Evolutionary conservation across 2,888 invertebrate genomes (phyloP).

Genomic region (Brachyptera putata): DNA sequence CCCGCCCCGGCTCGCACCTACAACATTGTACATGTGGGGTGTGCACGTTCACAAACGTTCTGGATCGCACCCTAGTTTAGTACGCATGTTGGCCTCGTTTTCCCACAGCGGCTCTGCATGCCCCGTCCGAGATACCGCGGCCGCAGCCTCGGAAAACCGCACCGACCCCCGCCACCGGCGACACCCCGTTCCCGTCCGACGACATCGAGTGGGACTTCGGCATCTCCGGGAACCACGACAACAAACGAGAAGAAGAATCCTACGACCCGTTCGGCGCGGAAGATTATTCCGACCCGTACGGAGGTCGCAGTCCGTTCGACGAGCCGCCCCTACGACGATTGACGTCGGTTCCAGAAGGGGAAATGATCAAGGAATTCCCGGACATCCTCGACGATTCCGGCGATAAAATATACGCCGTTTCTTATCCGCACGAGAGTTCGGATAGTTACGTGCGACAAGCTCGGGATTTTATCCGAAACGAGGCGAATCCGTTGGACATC

Average conservation of each 20-base stretch:
- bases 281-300: neutral
- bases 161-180: conserved; percentile 1
- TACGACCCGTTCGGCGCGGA: conserved; percentile 35
- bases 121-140: too few species aligned
- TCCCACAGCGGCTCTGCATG: too few species aligned
- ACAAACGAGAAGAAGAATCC: conserved; percentile 38
- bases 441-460: neutral
- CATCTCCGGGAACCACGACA: conserved; percentile 36
- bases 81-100: too few species aligned
- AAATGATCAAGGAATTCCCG: conserved; percentile 20
- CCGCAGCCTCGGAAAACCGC: conserved; percentile 18
- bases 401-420: conserved; percentile 13
- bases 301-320: conserved; percentile 10
- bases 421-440: neutral
- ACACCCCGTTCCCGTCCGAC: conserved; percentile 18
- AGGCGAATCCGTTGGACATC: conserved; percentile 18
- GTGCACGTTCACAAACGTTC: too few species aligned
- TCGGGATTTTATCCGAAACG: conserved; percentile 10
- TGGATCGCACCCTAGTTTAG: too few species aligned
- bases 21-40: too few species aligned
- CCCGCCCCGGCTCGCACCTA: too few species aligned
- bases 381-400: conserved; percentile 10
- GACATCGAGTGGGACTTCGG: conserved; percentile 32
- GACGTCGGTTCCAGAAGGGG: conserved; percentile 17
- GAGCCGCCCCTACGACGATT: conserved; percentile 12